Base-by-base conservation (phyloP, 2,797 vertebrate species). In the Myotis daubentonii region DNA sequence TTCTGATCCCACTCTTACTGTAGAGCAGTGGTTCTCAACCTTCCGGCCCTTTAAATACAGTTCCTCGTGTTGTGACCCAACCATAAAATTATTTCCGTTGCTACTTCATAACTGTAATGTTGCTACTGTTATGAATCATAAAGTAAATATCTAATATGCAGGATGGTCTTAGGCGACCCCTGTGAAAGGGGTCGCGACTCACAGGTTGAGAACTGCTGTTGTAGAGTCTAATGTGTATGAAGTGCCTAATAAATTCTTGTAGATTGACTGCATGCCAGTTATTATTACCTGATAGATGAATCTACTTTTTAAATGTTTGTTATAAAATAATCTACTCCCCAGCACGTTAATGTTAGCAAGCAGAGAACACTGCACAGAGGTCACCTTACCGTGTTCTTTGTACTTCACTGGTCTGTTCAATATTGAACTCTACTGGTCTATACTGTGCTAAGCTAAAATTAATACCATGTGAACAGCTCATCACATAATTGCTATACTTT, bases 401-500 rank as follows among this genome's bases (percentile, higher is more conserved):
- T 36, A 51, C 33, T 87, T 12, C 53, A n/a, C 10, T 30, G 30
- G 10, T 16, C n/a, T 36, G 12, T 36, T 92, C 44, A 47, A 4
- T 65, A 30, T 44, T 88, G 36, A 68, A 30, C 23, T 76, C 2
- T 28, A 9, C 7, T 51, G 17, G 33, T 74, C 38, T 91, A 20
- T 22, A 36, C 33, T 74, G 4, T 62, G 22, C 36, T 83, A 6
- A 17, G 22, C 23, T 86, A 3, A 28, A 51, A 51, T 76, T 80
- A 11, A 11, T 47, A 72, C n/a, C 20, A 47, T 25, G 28, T 79
- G 8, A 60, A 72, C 17, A 66, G 25, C 51, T 94, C 75, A 30
- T 92, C 79, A 78, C 23, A 33, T 79, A 71, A 93, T 86, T 79
- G 38, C 20, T 86, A 25, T 91, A 20, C 82, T 68, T 87, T 51